Percentiles rank a stretch among this genome's conserved stretches.
Conservation (phyloP, 2,888 invertebrate species). For the Oligia strigilis region DNA sequence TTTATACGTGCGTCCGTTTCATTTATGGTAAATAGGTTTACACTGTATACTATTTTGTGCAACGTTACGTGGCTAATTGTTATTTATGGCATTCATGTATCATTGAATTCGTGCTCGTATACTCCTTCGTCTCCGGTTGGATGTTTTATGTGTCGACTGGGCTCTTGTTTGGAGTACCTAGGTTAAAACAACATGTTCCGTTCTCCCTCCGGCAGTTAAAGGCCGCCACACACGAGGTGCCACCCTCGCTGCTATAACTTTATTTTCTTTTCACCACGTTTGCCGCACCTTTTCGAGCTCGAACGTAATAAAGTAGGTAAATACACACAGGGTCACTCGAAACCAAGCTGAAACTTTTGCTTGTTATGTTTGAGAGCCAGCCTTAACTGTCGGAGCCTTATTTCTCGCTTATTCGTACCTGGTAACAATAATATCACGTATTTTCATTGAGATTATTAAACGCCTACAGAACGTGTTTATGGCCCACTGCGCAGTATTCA, state of each 20-base stretch:
- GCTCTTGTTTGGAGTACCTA: conserved; percentile 66
- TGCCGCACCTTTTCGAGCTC: conserved; percentile 70
- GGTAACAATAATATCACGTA: conserved; percentile 61
- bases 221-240: conserved; percentile 76
- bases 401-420: conserved; percentile 57
- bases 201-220: conserved; percentile 71
- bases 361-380: conserved; percentile 65
- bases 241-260: conserved; percentile 72
- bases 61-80: conserved; percentile 72
- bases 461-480: conserved; percentile 61
- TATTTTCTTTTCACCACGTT: conserved; percentile 75
- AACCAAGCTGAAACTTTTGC: conserved; percentile 66
- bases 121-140: conserved; percentile 55
- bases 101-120: conserved; percentile 65
- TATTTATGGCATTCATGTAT: conserved; percentile 75
- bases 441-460: conserved; percentile 61
- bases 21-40: conserved; percentile 68
- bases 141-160: conserved; percentile 69
- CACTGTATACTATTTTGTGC: conserved; percentile 66
- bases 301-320: conserved; percentile 69
- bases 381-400: conserved; percentile 53
- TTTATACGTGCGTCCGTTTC: conserved; percentile 74
- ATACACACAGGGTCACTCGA: conserved; percentile 65
- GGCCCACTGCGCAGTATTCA: conserved; percentile 48
- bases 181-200: conserved; percentile 76